Percentiles rank a stretch among this genome's conserved stretches.
These are phyloP conservation scores for Embiotoca jacksoni DNA, from an alignment of 2,113 vertebrate species.

Conservation along the genomic window DNA sequence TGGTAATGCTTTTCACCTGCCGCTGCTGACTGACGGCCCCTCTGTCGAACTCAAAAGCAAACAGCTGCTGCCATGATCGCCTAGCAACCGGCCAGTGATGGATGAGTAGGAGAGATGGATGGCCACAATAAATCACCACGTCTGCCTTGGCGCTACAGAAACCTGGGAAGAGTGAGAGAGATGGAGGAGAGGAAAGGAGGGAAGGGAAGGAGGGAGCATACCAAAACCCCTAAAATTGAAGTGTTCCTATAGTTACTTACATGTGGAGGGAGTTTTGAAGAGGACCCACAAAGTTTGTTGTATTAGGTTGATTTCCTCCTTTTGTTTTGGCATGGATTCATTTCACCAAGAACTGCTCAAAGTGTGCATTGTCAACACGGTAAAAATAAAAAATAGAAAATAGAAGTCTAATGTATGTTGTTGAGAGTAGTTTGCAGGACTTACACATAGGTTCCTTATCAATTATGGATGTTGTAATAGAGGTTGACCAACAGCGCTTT, in stretches of 20 bases:
- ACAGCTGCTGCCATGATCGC: constrained; percentile 99
- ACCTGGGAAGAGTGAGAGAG: constrained; percentile 86
- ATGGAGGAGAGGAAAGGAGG: constrained; percentile 70
- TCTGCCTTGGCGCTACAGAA: constrained; percentile 93
- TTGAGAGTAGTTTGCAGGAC: too few relatives aligned
- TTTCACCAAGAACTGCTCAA: background rate
- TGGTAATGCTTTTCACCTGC: constrained; percentile 99
- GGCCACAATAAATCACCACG: constrained; percentile 99
- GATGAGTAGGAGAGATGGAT: constrained; percentile 99
- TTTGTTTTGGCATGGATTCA: background rate
- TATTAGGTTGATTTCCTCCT: background rate
- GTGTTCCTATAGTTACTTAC: background rate
- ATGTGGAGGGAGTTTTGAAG: background rate
- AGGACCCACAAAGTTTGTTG: background rate
- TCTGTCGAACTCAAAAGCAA: constrained; percentile 99
- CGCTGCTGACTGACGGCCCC: constrained; percentile 99
- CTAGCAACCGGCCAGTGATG: constrained; percentile 99
- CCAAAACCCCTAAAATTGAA: background rate
- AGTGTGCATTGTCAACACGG: too few relatives aligned
- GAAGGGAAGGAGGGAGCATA: constrained; percentile 4
- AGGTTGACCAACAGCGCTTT: too few relatives aligned
- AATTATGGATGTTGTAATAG: too few relatives aligned
- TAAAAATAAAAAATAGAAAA: too few relatives aligned
- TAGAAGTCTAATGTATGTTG: too few relatives aligned
- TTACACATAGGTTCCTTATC: too few relatives aligned